Base-by-base conservation (phyloP, 64 coral and sea anemone species). In the Stylophora pistillata region DNA sequence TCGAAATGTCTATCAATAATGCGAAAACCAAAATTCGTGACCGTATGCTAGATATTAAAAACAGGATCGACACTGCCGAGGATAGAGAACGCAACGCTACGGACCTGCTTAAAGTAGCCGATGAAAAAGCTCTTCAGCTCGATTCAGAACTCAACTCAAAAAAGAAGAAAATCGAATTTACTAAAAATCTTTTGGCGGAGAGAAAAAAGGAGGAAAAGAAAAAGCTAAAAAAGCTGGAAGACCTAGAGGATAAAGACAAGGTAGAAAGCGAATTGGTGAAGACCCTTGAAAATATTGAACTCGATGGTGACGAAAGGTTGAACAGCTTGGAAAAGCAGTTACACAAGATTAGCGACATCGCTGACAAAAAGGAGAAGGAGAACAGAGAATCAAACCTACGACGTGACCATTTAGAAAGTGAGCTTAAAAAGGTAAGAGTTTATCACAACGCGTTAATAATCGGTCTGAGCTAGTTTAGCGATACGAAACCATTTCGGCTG, bases 241-340 rank as follows among this genome's bases (percentile, higher is more conserved):
- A 69, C 23, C 60, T 97, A 4, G 56, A 71, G 20, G 81, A 87
- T 15, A 97, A 97, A 78, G 18, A 76, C 0, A 87, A 97, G 30
- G 30, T 54, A 2, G 95, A 97, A n/a, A 92, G 79, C 21, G 89
- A 82, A 18, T 21, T 89, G 5, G 95, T 97, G 13, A 93, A 87
- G 32, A 83, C 92, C 4, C 91, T 97, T 25, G 92, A 92, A 15
- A 66, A 53, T 29, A 89, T 81, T 37, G 95, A 97, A 76, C 28
- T 97, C 25, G 95, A 97, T 41, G 95, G 95, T 20, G 95, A 97
- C 34, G 95, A 93, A 17, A 97, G 88, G 73, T 78, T 97, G 18
- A 93, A 71, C 57, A 88, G 90, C 32, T 54, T 97, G 57, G 95
- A 97, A 52, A 89, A 83, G n/a, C 73, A 53, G 59, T 56, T 89